Evolutionary conservation across 2,797 vertebrate genomes (phyloP).

Genomic region (Delichon dasypus): DNA sequence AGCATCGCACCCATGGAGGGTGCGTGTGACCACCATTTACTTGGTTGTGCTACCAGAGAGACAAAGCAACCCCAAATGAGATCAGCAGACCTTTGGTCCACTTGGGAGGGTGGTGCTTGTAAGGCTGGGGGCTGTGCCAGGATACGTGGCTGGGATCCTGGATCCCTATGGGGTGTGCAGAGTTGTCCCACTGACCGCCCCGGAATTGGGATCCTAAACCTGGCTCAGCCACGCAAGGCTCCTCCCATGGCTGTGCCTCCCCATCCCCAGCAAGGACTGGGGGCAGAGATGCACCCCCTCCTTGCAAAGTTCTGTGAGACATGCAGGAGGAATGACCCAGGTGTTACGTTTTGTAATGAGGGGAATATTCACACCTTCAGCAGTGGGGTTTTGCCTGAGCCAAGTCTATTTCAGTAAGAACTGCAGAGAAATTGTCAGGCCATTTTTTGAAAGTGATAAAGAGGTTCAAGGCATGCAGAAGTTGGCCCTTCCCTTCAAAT

Average conservation of each 20-base stretch:
- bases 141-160: background rate
- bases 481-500: conserved; percentile 6
- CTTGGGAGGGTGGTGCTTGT: background rate
- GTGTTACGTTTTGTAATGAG: no score
- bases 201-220: background rate
- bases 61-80: background rate
- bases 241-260: background rate
- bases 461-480: background rate
- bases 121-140: background rate
- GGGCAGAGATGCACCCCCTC: background rate
- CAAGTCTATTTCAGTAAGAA: background rate
- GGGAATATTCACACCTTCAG: background rate
- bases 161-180: rapidly evolving
- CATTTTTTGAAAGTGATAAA: background rate
- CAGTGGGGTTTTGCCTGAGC: background rate
- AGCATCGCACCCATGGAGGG: background rate
- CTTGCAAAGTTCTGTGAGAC: background rate
- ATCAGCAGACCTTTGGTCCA: background rate
- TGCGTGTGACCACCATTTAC: background rate
- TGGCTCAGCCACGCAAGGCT: background rate
- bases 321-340: background rate
- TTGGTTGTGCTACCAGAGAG: background rate
- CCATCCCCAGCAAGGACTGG: background rate
- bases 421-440: background rate
- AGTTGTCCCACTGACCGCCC: rapidly evolving